Percentiles rank a stretch among this genome's conserved stretches.
Evolutionary conservation across 2,113 vertebrate genomes (phyloP).

Genomic region (Zootoca vivipara): DNA sequence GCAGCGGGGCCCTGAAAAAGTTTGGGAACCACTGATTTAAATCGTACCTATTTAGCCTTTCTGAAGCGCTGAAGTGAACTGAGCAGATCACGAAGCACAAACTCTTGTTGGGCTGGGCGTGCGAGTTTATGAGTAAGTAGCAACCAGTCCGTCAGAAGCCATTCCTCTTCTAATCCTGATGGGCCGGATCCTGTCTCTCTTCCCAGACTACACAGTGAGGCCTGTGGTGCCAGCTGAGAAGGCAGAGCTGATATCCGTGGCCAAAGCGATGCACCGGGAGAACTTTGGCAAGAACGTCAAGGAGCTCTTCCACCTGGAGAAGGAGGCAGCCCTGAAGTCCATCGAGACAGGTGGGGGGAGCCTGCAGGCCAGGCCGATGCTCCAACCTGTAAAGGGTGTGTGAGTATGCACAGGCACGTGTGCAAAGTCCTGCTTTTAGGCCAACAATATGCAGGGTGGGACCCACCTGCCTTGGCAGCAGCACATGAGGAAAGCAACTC

Average conservation of each 20-base stretch:
- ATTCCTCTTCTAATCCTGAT: too few species aligned
- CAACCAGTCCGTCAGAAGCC: background rate
- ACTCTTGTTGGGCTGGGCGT: background rate
- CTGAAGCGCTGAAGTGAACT: too few species aligned
- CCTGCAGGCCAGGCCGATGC: too few species aligned
- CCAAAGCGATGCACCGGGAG: constrained; percentile 57
- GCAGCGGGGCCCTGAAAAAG: background rate
- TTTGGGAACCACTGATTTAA: background rate
- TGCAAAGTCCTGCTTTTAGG: too few species aligned
- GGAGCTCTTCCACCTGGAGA: constrained; percentile 71
- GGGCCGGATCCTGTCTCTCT: background rate
- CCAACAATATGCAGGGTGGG: too few species aligned
- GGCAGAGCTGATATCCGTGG: constrained; percentile 41
- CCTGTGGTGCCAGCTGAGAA: constrained; percentile 43
- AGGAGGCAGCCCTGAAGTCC: constrained; percentile 61
- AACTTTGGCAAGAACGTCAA: constrained; percentile 42
- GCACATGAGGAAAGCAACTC: too few species aligned
- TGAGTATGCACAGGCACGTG: too few species aligned
- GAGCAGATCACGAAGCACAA: too few species aligned
- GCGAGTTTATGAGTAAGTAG: too few species aligned
- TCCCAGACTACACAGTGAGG: constrained; percentile 37
- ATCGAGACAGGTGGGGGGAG: constrained; percentile 65
- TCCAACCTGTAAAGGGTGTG: background rate
- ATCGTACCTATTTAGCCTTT: too few species aligned
- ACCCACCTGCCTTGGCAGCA: too few species aligned